phyloP scores from a whole-genome alignment of 1,140 invertebrate species.

The Hesperophylax magnus region DNA sequence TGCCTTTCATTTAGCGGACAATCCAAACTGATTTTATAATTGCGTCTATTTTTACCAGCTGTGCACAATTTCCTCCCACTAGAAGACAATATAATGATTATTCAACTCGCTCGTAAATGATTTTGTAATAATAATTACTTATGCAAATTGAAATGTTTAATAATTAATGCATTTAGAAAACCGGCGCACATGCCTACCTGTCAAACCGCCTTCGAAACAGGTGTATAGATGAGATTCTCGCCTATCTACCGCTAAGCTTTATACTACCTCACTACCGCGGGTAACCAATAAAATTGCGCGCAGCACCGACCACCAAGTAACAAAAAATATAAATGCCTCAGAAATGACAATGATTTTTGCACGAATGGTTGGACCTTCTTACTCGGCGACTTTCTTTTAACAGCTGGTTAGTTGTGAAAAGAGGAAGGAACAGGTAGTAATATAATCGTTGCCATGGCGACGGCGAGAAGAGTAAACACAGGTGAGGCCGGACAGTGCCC shows the following conservation, averaged over 20 bases:
- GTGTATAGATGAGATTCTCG: conserved; percentile 42
- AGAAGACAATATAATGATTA: too few relatives aligned
- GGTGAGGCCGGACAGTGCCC: conserved; percentile 38
- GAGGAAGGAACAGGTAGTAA: conserved; percentile 22
- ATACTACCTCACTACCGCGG: conserved; percentile 32
- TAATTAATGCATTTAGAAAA: background rate
- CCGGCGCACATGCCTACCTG: conserved; percentile 30
- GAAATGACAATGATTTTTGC: background rate
- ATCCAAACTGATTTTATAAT: too few relatives aligned
- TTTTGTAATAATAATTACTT: too few relatives aligned
- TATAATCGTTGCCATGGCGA: conserved; percentile 37
- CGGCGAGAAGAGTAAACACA: conserved; percentile 42
- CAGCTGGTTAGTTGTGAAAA: background rate
- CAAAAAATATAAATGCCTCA: background rate
- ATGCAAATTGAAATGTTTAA: background rate
- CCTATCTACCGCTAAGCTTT: conserved; percentile 34
- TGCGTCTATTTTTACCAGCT: too few relatives aligned
- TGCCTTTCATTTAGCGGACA: too few relatives aligned
- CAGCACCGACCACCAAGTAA: background rate
- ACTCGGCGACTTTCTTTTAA: background rate
- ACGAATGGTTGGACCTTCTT: background rate
- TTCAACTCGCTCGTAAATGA: too few relatives aligned
- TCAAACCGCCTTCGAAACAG: conserved; percentile 31
- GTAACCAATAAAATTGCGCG: conserved; percentile 1
- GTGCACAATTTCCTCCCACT: too few relatives aligned